Conservation (phyloP, 1,140 invertebrate genomes). For the Papilio xuthus region DNA sequence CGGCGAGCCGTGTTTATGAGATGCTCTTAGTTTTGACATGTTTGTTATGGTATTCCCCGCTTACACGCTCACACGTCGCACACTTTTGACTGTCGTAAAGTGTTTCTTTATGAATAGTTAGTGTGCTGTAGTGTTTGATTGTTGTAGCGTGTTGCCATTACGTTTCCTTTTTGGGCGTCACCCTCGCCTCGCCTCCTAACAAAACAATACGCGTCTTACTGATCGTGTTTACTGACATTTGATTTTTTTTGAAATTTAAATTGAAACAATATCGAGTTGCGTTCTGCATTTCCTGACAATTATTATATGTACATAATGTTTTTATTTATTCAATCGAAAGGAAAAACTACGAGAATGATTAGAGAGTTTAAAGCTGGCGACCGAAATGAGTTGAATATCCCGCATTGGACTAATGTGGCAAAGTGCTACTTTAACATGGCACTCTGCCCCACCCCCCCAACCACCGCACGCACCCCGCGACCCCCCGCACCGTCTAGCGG, state of each 20-base stretch:
- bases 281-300: too few relatives aligned
- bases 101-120: background rate
- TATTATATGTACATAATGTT: too few relatives aligned
- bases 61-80: background rate
- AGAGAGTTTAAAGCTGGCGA: too few relatives aligned
- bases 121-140: background rate
- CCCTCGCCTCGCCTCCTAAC: background rate
- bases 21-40: slow-evolving; percentile 28
- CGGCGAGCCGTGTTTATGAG: slow-evolving; percentile 23
- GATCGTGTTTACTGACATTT: too few relatives aligned
- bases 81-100: slow-evolving; percentile 20
- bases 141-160: background rate
- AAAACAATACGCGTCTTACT: background rate
- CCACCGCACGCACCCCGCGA: too few relatives aligned
- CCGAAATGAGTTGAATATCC: background rate
- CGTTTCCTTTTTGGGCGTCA: background rate
- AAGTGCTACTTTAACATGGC: slow-evolving; percentile 5
- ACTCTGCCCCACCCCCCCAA: background rate
- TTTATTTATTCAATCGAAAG: too few relatives aligned
- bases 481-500: background rate
- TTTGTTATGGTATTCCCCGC: slow-evolving; percentile 6
- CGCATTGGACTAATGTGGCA: slow-evolving; percentile 15
- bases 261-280: too few relatives aligned
- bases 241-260: too few relatives aligned
- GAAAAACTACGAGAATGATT: too few relatives aligned